These are phyloP conservation scores for Protomyctophum bolini DNA, from an alignment of 2,113 vertebrate species.

Conservation along the genomic window DNA sequence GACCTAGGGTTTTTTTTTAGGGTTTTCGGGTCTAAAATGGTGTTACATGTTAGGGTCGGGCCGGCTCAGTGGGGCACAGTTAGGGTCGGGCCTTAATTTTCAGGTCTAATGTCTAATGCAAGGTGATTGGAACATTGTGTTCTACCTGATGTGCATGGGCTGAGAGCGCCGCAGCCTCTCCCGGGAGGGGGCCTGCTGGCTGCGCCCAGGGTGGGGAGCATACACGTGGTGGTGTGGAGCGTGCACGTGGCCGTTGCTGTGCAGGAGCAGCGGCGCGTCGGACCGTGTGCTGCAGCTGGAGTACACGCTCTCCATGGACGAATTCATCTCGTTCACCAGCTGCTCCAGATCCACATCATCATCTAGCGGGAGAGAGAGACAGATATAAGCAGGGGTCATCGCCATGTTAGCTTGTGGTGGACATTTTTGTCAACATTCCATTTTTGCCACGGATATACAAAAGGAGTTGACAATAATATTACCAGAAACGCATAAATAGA, in stretches of 20 bases:
- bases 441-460: no score
- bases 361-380: constrained; percentile 73
- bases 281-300: constrained; percentile 78
- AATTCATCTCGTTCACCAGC: constrained; percentile 93
- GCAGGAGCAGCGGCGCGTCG: constrained; percentile 86
- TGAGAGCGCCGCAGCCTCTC: constrained; percentile 88
- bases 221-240: constrained; percentile 51
- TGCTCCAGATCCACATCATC: constrained; percentile 93
- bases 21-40: no score
- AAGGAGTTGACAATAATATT: no score
- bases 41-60: no score
- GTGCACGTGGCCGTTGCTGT: constrained; percentile 77
- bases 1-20: no score
- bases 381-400: not conserved
- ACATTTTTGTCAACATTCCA: no score
- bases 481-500: no score
- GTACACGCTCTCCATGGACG: constrained; percentile 88
- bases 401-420: no score
- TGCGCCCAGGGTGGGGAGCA: constrained; percentile 52
- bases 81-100: no score
- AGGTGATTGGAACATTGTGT: no score
- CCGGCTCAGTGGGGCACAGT: no score
- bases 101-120: no score
- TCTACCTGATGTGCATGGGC: constrained; percentile 85
- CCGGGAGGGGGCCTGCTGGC: constrained; percentile 57